A percentile compares a stretch with the other conserved stretches of the same genome.
Conservation (phyloP, 2,888 invertebrate genomes). For the Malacosoma neustria region DNA sequence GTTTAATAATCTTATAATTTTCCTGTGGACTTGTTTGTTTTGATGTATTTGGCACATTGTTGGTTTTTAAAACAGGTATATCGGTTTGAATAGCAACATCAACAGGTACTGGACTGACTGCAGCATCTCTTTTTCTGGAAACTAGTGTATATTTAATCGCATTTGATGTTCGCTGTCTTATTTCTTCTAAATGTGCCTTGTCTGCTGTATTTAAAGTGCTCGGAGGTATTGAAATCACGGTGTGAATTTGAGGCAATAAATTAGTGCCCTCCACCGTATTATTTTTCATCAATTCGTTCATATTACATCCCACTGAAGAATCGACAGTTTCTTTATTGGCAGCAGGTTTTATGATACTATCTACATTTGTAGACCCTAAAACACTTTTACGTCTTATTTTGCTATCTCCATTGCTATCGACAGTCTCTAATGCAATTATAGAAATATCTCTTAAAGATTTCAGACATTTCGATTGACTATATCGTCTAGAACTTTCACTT, state of each 20-base stretch:
- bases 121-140: constrained; percentile 14
- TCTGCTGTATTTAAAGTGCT: constrained; percentile 30
- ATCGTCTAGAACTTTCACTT: constrained; percentile 22
- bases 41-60: constrained; percentile 1
- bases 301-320: not conserved
- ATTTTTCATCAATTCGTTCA: not conserved
- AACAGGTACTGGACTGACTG: constrained; percentile 16
- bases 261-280: not conserved
- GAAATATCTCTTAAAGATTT: constrained; percentile 5
- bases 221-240: constrained; percentile 16
- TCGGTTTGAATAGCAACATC: constrained; percentile 28
- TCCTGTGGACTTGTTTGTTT: too few relatives aligned
- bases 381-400: too few relatives aligned
- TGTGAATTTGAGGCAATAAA: not conserved
- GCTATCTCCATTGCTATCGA: not conserved
- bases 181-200: constrained; percentile 24
- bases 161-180: constrained; percentile 20
- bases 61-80: constrained; percentile 1
- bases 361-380: too few relatives aligned
- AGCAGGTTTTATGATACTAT: not conserved
- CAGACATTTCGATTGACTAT: constrained; percentile 13
- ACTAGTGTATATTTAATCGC: constrained; percentile 3
- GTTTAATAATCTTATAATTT: too few relatives aligned
- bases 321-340: not conserved
- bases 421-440: not conserved